Base-by-base conservation (phyloP, 2,113 vertebrate genomes). In the Actenoides hombroni region DNA sequence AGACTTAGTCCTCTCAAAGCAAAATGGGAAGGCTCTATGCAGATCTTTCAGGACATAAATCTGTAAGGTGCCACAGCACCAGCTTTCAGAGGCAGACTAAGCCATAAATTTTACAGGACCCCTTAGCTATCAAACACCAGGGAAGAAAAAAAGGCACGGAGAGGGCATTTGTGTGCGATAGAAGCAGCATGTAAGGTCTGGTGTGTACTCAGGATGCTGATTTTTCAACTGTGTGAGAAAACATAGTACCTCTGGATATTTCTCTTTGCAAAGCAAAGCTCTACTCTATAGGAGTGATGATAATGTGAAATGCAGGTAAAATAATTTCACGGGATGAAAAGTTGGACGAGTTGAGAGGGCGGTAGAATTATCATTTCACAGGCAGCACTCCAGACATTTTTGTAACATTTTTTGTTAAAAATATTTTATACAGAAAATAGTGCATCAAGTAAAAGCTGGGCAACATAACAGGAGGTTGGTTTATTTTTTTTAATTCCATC, bases 1-100 rank as follows among this genome's bases (percentile, higher is more conserved):
- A 13, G 11, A 26, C 21, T 97, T 95, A 97, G 42, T 95, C 46
- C 80, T 97, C 87, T 92, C 97, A 96, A 90, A 96, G 70, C 0
- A 0, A 68, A 73, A 90, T 87, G 92, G 90, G 65, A 97, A 75
- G 78, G 39, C 74, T 73, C 67, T 95, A 65, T 87, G 79, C 48
- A 96, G 64, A 73, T 70, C 20, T 90, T 88, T 84, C 64, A 59
- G 44, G 46, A 46, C 42, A 42, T 93, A 89, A 91, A 90, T 95
- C 84, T 96, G 48, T 75, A 64, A 89, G 49, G 29, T 67, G 76
- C 3, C 88, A 71, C 40, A 70, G 20, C 25, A 92, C 88, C 64
- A 74, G 65, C 35, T 81, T 94, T 94, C 29, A 77, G 83, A 80
- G 37, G 59, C 61, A 83, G 10, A n/a, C 24, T 40, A 87, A 54